Conservation (phyloP, 2,888 invertebrate species). For the Monopis laevigella region DNA sequence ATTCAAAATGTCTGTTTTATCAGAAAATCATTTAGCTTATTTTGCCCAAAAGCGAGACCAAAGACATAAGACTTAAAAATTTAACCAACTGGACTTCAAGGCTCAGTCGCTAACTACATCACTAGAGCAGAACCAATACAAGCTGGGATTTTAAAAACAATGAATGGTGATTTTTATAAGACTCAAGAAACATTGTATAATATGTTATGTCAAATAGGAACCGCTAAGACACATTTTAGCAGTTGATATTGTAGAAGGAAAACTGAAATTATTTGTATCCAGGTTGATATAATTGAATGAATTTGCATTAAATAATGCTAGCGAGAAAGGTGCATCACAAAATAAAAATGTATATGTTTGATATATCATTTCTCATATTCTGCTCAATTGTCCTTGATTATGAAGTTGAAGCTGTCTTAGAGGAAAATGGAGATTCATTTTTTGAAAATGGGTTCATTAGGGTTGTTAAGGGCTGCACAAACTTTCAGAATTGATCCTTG, state of each 20-base stretch:
- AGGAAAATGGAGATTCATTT: constrained; percentile 86
- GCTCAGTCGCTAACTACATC: constrained; percentile 80
- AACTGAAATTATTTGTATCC: constrained; percentile 86
- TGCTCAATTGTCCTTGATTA: constrained; percentile 93
- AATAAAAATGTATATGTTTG: constrained; percentile 87
- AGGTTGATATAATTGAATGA: constrained; percentile 93
- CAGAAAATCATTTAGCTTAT: constrained; percentile 79
- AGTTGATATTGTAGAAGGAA: constrained; percentile 92
- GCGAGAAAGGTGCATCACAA: constrained; percentile 70
- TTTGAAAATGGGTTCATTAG: too few relatives aligned
- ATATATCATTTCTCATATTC: constrained; percentile 92
- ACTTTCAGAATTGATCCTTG: constrained; percentile 83
- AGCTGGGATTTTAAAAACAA: constrained; percentile 87
- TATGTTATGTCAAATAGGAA: constrained; percentile 90
- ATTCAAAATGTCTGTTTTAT: constrained; percentile 80
- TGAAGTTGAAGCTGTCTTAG: constrained; percentile 85
- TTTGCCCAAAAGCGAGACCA: constrained; percentile 71
- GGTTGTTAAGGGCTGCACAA: constrained; percentile 88
- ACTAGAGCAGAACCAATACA: constrained; percentile 90
- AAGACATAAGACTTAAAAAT: constrained; percentile 72
- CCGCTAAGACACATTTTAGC: constrained; percentile 92
- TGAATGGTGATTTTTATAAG: constrained; percentile 90
- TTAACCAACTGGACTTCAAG: constrained; percentile 74
- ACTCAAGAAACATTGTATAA: constrained; percentile 86
- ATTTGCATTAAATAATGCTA: constrained; percentile 81